A percentile compares a stretch with the other conserved stretches of the same genome.
Evolutionary conservation across 2,797 vertebrate genomes (phyloP).

Genomic region (Mormyrus proboscirostris): DNA sequence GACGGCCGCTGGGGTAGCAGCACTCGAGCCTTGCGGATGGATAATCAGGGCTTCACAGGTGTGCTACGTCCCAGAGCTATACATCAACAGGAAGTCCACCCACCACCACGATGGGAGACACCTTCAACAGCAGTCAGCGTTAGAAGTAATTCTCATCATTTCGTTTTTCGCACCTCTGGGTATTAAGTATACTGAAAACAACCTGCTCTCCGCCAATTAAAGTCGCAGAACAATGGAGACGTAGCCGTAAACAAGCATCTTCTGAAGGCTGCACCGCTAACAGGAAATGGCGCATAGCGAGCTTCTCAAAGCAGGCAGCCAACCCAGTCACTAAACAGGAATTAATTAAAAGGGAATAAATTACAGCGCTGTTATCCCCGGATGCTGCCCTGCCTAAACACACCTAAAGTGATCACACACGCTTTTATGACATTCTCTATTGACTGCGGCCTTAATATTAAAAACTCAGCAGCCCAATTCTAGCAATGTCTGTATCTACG

Average conservation of each 20-base stretch:
- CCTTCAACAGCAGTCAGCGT: not conserved
- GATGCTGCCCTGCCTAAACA: not conserved
- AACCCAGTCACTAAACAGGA: not conserved
- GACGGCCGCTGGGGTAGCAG: not conserved
- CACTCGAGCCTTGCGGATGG: not conserved
- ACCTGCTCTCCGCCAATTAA: not conserved
- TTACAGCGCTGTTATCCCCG: not conserved
- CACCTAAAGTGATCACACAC: not conserved
- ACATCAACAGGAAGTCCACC: not conserved
- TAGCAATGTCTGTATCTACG: not conserved
- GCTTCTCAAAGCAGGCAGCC: not conserved
- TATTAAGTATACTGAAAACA: constrained; percentile 9
- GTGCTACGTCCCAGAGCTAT: not conserved
- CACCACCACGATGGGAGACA: not conserved
- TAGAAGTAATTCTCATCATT: not conserved
- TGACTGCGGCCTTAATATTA: not conserved
- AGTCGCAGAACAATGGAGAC: not conserved
- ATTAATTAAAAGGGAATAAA: not conserved
- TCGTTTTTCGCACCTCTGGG: not conserved
- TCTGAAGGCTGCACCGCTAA: not conserved
- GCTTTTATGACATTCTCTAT: not conserved
- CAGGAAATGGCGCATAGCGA: not conserved
- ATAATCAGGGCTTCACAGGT: not conserved
- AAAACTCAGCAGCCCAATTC: not conserved
- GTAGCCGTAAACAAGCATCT: not conserved